Percentiles rank a stretch among this genome's conserved stretches.
Conservation (phyloP, 2,888 invertebrate genomes). For the Drosophila setosimentum region DNA sequence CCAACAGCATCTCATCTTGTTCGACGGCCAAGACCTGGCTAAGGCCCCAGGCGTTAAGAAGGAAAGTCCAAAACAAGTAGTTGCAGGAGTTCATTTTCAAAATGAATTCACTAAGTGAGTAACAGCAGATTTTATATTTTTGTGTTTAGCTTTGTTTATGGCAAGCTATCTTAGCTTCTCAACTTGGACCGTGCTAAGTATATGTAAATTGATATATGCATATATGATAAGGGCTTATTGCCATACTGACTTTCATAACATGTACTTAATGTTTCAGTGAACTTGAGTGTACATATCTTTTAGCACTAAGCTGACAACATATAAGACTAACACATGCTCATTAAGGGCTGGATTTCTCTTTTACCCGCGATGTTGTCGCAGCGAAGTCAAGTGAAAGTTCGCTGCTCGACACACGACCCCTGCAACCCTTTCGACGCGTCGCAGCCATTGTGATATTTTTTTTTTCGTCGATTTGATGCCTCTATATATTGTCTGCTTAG, state of each 20-base stretch:
- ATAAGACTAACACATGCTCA: no score
- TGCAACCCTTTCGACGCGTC: neutral
- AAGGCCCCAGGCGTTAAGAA: neutral
- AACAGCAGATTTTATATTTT: neutral
- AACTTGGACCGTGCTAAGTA: neutral
- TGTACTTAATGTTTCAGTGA: neutral
- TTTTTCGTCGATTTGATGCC: neutral
- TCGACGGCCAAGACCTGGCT: neutral
- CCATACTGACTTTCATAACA: neutral
- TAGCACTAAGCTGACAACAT: no score
- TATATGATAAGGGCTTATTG: slow-evolving; percentile 5
- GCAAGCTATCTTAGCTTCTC: neutral
- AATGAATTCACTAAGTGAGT: neutral
- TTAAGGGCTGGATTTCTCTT: no score
- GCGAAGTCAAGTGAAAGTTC: neutral
- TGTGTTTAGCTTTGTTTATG: slow-evolving; percentile 3
- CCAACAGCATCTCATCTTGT: neutral
- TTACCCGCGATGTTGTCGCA: neutral
- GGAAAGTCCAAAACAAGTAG: neutral
- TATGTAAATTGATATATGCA: neutral
- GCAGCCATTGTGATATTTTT: no score
- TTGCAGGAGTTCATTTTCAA: slow-evolving; percentile 13
- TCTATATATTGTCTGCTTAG: neutral
- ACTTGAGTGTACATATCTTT: no score
- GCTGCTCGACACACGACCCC: neutral